Conservation (phyloP, 2,888 invertebrate genomes). For the Acanthosepion esculentum region DNA sequence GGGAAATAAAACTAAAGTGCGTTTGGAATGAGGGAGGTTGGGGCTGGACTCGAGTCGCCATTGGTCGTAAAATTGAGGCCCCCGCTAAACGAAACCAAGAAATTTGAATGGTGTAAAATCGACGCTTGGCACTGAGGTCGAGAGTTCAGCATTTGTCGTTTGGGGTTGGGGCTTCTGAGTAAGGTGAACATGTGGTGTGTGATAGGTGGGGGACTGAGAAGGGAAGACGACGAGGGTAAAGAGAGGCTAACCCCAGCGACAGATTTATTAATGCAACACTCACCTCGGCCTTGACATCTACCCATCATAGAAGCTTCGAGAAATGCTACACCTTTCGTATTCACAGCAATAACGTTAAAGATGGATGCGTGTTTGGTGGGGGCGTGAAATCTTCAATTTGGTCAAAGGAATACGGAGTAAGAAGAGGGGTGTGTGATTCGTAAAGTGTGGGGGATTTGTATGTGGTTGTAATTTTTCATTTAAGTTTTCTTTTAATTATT, state of each 20-base stretch:
- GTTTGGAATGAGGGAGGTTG: not conserved
- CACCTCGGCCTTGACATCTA: constrained; percentile 12
- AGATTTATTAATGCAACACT: not conserved
- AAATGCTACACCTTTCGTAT: constrained; percentile 10
- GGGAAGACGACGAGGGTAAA: not conserved
- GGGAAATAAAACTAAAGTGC: not conserved
- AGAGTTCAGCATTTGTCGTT: not conserved
- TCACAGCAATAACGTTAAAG: not conserved
- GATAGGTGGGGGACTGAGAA: not conserved
- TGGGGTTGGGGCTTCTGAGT: not conserved
- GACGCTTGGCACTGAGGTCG: not conserved
- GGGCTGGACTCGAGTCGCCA: not conserved
- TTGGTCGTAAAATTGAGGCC: constrained; percentile 6
- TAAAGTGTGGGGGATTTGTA: no score
- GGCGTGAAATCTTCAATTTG: no score
- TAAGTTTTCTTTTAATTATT: no score
- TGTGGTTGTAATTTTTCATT: no score
- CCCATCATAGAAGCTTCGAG: constrained; percentile 9
- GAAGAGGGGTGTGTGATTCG: no score
- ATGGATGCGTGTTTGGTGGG: not conserved
- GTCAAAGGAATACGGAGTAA: no score
- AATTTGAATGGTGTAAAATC: constrained; percentile 11
- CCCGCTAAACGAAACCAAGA: not conserved
- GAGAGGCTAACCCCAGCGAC: not conserved
- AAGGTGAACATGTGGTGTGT: not conserved